Percentiles rank a stretch among this genome's conserved stretches.
Conservation (phyloP, 2,888 invertebrate species). For the Diarsia rubi region DNA sequence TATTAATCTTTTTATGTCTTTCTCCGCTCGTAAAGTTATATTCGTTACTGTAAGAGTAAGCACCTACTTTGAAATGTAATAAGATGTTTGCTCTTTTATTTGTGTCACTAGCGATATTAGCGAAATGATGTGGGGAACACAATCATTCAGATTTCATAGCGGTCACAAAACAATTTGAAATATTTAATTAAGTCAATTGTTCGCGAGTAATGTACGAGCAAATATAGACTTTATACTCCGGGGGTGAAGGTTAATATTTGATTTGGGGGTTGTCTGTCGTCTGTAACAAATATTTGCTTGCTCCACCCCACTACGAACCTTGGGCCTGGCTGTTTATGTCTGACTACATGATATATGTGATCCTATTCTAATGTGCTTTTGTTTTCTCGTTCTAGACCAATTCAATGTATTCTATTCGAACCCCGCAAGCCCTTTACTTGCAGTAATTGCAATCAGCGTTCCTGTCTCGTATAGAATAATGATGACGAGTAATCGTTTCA, state of each 20-base stretch:
- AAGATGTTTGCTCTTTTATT: constrained; percentile 13
- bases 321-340: constrained; percentile 60
- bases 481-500: not conserved
- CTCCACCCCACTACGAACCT: constrained; percentile 58
- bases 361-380: constrained; percentile 34
- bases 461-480: not conserved
- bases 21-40: constrained; percentile 43
- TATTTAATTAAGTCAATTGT: constrained; percentile 71
- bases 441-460: constrained; percentile 21
- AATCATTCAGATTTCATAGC: constrained; percentile 41
- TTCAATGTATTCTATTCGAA: constrained; percentile 7
- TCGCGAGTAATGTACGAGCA: constrained; percentile 33
- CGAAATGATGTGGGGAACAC: constrained; percentile 15
- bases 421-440: not conserved
- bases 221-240: constrained; percentile 64
- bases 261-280: constrained; percentile 49
- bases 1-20: constrained; percentile 46
- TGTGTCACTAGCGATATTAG: not conserved
- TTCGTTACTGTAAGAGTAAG: constrained; percentile 23
- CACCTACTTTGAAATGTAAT: constrained; percentile 26
- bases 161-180: constrained; percentile 60
- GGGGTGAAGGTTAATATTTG: constrained; percentile 64
- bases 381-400: constrained; percentile 26
- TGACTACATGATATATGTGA: constrained; percentile 46
- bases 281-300: constrained; percentile 76